Percentiles rank a stretch among this genome's conserved stretches.
Evolutionary conservation across 2,888 invertebrate species (phyloP).

Genomic region (Eupithecia pulchellata): DNA sequence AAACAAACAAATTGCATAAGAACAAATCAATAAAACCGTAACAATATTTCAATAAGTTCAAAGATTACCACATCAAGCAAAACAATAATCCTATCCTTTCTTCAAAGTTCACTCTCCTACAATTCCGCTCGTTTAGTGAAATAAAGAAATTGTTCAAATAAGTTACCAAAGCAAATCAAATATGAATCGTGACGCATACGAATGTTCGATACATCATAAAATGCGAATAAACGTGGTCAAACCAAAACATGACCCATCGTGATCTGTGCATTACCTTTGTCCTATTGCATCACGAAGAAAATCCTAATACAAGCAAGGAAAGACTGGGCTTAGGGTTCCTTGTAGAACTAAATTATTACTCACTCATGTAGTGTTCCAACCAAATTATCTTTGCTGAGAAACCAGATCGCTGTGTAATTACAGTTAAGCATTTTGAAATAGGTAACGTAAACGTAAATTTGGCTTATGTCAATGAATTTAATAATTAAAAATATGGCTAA

Average conservation of each 20-base stretch:
- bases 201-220: conserved; percentile 57
- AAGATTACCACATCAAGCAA: conserved; percentile 7
- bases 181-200: conserved; percentile 68
- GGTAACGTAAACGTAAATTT: too few relatives aligned
- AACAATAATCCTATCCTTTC: conserved; percentile 8
- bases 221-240: conserved; percentile 62
- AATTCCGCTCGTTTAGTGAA: conserved; percentile 38
- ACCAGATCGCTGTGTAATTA: too few relatives aligned
- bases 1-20: conserved; percentile 55
- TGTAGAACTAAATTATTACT: not conserved
- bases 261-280: conserved; percentile 50
- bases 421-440: too few relatives aligned
- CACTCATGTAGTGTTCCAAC: too few relatives aligned
- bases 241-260: conserved; percentile 55
- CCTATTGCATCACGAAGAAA: conserved; percentile 25
- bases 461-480: too few relatives aligned
- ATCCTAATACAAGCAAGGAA: conserved; percentile 20
- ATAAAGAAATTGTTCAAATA: conserved; percentile 54
- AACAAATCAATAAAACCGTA: not conserved
- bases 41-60: not conserved
- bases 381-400: too few relatives aligned
- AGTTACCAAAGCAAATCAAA: conserved; percentile 51
- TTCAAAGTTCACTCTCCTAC: conserved; percentile 16
- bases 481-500: too few relatives aligned
- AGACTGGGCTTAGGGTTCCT: not conserved